Evolutionary conservation across 2,113 vertebrate species (phyloP).

Genomic region (Oriolus oriolus): DNA sequence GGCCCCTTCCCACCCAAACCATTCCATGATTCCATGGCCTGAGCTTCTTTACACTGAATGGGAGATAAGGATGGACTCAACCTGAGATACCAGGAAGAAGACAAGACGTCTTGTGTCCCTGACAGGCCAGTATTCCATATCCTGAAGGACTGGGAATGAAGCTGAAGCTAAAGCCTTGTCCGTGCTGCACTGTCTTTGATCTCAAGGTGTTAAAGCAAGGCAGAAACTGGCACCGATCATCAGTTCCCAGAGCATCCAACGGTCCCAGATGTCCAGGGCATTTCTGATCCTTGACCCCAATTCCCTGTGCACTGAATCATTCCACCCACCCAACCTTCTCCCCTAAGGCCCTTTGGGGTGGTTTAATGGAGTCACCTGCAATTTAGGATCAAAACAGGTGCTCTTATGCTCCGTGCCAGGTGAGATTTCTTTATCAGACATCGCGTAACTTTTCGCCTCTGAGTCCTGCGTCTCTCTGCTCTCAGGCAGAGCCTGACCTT

Average conservation of each 20-base stretch:
- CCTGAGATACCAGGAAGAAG: neutral
- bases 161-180: neutral
- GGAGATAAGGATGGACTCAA: neutral
- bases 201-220: neutral
- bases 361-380: neutral
- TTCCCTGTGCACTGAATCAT: neutral
- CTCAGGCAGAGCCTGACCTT: neutral
- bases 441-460: rapidly evolving
- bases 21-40: neutral
- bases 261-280: neutral
- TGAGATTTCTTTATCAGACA: neutral
- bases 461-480: neutral
- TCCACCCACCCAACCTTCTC: neutral
- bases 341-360: neutral
- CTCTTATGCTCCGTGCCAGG: neutral
- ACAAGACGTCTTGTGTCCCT: neutral
- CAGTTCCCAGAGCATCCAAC: rapidly evolving
- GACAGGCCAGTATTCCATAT: neutral
- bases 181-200: neutral
- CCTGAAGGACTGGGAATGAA: neutral
- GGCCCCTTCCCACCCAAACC: neutral
- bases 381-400: neutral
- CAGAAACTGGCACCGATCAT: neutral
- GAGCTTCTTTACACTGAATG: neutral
- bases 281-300: neutral